Evolutionary conservation across 2,888 invertebrate species (phyloP).

Genomic region (Zaprionus bogoriensis): DNA sequence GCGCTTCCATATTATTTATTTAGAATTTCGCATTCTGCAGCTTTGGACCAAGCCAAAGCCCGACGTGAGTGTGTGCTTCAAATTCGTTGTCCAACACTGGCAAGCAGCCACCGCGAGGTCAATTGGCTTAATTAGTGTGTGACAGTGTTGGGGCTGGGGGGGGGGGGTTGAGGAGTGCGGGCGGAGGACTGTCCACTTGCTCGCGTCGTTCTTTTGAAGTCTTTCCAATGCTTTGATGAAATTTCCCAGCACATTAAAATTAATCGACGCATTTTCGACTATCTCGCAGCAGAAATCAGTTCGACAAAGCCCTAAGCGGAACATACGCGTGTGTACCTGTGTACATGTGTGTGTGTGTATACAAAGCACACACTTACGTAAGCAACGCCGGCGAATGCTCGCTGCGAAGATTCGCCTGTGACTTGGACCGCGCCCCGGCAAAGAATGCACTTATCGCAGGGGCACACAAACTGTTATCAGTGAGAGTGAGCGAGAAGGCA

Average conservation of each 20-base stretch:
- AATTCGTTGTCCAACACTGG: slow-evolving; percentile 46
- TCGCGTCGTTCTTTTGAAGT: not conserved
- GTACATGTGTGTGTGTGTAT: not conserved
- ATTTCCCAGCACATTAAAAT: slow-evolving; percentile 26
- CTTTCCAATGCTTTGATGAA: not conserved
- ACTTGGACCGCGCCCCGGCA: not conserved
- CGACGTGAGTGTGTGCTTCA: slow-evolving; percentile 4
- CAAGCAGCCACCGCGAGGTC: slow-evolving; percentile 60
- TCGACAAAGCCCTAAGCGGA: not conserved
- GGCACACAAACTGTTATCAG: slow-evolving; percentile 30
- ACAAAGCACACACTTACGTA: too few relatives aligned
- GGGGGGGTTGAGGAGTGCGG: not conserved
- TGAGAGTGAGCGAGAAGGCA: slow-evolving; percentile 11
- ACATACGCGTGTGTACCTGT: not conserved
- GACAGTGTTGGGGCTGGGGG: slow-evolving; percentile 37
- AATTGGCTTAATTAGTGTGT: slow-evolving; percentile 77
- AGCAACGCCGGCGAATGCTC: not conserved
- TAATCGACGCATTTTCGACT: slow-evolving; percentile 38
- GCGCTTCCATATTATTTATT: slow-evolving; percentile 49
- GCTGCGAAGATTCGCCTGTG: not conserved
- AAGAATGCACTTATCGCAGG: slow-evolving; percentile 26
- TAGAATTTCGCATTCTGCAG: slow-evolving; percentile 28
- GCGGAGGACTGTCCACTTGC: not conserved
- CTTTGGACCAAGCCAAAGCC: too few relatives aligned
- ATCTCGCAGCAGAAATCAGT: slow-evolving; percentile 14